These are phyloP conservation scores for Dynastes hyllus DNA, from an alignment of 2,888 invertebrate genomes.

Conservation along the genomic window DNA sequence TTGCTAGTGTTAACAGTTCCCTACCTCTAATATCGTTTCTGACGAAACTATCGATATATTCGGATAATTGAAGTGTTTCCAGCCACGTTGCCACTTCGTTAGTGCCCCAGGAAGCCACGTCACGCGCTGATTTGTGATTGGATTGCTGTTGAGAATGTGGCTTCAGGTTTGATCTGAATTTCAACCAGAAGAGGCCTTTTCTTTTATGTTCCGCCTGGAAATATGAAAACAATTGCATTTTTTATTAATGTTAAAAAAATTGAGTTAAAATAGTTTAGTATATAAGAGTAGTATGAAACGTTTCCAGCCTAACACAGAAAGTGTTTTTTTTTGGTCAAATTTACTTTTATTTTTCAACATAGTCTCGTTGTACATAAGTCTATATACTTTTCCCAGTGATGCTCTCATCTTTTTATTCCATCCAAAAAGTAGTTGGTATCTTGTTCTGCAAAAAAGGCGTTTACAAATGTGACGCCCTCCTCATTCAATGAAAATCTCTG, in stretches of 20 bases:
- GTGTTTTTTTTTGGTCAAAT: too few species aligned
- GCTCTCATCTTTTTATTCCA: too few species aligned
- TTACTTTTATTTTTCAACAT: too few species aligned
- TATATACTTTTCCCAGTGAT: too few species aligned
- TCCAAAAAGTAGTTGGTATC: too few species aligned
- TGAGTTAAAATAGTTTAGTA: background rate
- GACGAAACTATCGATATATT: slow-evolving; percentile 93
- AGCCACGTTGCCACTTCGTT: slow-evolving; percentile 94
- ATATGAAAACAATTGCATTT: slow-evolving; percentile 22
- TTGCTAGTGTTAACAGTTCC: slow-evolving; percentile 89
- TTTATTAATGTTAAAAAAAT: background rate
- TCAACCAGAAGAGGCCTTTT: slow-evolving; percentile 81
- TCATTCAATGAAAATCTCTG: too few species aligned
- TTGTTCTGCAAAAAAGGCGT: too few species aligned
- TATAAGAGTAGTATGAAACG: background rate
- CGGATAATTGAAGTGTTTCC: slow-evolving; percentile 88
- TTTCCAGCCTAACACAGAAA: too few species aligned
- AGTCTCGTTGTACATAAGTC: too few species aligned
- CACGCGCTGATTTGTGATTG: slow-evolving; percentile 68
- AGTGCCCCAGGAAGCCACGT: slow-evolving; percentile 85
- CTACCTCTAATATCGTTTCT: slow-evolving; percentile 94
- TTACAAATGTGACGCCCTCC: too few species aligned
- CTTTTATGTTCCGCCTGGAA: slow-evolving; percentile 72
- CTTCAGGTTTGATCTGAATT: slow-evolving; percentile 73
- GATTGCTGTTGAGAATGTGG: slow-evolving; percentile 71